A percentile compares a stretch with the other conserved stretches of the same genome.
Conservation (phyloP, 2,113 vertebrate species). For the Carassius gibelio region DNA sequence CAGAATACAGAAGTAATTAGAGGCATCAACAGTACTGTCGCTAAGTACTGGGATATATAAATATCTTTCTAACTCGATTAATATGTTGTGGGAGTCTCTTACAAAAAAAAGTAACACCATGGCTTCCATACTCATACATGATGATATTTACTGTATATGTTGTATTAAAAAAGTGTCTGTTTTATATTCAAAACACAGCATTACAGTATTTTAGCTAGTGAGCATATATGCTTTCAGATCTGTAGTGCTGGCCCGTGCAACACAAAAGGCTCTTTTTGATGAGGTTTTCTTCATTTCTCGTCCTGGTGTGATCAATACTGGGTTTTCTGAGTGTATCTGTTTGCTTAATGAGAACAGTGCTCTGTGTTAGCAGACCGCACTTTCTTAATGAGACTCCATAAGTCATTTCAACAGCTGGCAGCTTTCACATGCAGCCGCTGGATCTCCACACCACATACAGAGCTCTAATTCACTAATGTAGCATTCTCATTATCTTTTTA, state of each 20-base stretch:
- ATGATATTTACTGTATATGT: too few species aligned
- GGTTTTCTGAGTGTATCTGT: conserved; percentile 22
- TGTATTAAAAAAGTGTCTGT: too few species aligned
- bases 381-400: conserved; percentile 39
- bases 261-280: not conserved
- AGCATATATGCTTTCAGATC: not conserved
- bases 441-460: not conserved
- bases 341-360: conserved; percentile 34
- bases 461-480: not conserved
- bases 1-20: not conserved
- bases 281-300: conserved; percentile 14
- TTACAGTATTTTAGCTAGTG: too few species aligned
- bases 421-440: conserved; percentile 2
- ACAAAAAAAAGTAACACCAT: too few species aligned
- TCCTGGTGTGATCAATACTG: conserved; percentile 8
- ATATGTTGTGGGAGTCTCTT: too few species aligned
- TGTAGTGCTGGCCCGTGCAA: not conserved
- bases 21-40: not conserved
- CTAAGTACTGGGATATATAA: not conserved
- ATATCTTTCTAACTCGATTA: not conserved
- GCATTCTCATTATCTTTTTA: not conserved
- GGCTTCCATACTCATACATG: too few species aligned
- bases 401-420: conserved; percentile 34
- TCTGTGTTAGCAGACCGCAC: conserved; percentile 21
- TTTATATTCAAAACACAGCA: too few species aligned